Base-by-base conservation (phyloP, 2,888 invertebrate species). In the Teleiodes luculella region DNA sequence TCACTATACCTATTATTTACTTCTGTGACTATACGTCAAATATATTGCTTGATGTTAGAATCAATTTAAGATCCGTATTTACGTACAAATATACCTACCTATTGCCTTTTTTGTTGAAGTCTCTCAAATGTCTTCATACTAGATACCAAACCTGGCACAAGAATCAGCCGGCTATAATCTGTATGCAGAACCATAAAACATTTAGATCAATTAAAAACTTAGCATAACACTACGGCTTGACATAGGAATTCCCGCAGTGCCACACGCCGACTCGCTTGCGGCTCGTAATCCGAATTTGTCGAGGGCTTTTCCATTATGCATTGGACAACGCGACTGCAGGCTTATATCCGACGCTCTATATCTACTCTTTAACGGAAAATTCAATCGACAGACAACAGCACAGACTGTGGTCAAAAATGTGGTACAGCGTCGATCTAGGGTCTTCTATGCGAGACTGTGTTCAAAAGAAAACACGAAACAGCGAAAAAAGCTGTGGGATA, bases 261-360 rank as follows among this genome's bases (percentile, higher is more conserved):
- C 16, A 13, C 8, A 47, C 28, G 11, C 14, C 35, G 31, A 20
- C 5, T 37, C 52, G 51, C 54, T 55, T 41, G 54, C 39, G 50
- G 56, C 51, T 35, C 45, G 60, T 59, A 59, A 60, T 61, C 57
- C 58, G 59, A 60, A 58, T 57, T 61, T 61, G 61, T 58, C 59
- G 55, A 46, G 56, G 56, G 30, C 52, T 57, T 59, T 57, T 66
- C 61, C 59, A 64, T 64, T 59, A 64, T 63, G 61, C 61, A 63
- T 53, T 54, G 52, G 49, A 51, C 52, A 47, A 20, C 31, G 50
- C 55, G 45, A 49, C 48, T 31, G 43, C n/a, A 5, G 54, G 47
- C 33, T 51, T 46, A 51, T 55, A 43, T 49, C 45, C 50, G 36
- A 45, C n/a, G n/a, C 24, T 20, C 10, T 20, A 11, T 18, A 11